phyloP scores from a whole-genome alignment of 2,888 invertebrate genomes.

The Ennomos erosarius region DNA sequence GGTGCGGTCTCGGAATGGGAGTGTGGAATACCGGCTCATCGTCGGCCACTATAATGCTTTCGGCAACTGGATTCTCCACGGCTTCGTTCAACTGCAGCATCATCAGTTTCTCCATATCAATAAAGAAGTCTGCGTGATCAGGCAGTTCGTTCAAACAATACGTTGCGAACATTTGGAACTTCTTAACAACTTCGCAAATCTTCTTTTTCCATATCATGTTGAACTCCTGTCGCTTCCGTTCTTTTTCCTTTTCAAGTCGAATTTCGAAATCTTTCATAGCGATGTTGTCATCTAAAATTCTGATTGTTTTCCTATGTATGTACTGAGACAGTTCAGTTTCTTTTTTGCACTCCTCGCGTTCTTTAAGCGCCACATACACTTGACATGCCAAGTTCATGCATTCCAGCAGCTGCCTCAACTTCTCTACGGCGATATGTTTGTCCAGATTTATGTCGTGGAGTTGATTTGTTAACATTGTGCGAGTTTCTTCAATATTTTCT shows the following conservation, averaged over 20 bases:
- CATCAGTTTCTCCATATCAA: slow-evolving; percentile 76
- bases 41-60: slow-evolving; percentile 64
- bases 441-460: slow-evolving; percentile 71
- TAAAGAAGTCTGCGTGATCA: slow-evolving; percentile 74
- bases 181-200: slow-evolving; percentile 71
- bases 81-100: slow-evolving; percentile 67
- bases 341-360: slow-evolving; percentile 64
- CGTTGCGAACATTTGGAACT: slow-evolving; percentile 70
- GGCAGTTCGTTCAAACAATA: slow-evolving; percentile 69
- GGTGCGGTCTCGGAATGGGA: slow-evolving; percentile 61
- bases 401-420: slow-evolving; percentile 61
- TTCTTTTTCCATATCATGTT: slow-evolving; percentile 68
- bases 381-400: slow-evolving; percentile 76
- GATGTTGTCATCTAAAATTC: slow-evolving; percentile 54
- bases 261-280: slow-evolving; percentile 63
- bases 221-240: slow-evolving; percentile 55
- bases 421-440: slow-evolving; percentile 70
- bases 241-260: slow-evolving; percentile 55
- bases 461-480: slow-evolving; percentile 44
- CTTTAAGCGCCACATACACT: slow-evolving; percentile 75
- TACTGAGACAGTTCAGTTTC: slow-evolving; percentile 55
- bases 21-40: slow-evolving; percentile 47
- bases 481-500: slow-evolving; percentile 49
- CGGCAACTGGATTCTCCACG: slow-evolving; percentile 58
- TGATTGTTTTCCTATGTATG: slow-evolving; percentile 62